Evolutionary conservation across 2,888 invertebrate species (phyloP).

Genomic region (Taenaris catops): DNA sequence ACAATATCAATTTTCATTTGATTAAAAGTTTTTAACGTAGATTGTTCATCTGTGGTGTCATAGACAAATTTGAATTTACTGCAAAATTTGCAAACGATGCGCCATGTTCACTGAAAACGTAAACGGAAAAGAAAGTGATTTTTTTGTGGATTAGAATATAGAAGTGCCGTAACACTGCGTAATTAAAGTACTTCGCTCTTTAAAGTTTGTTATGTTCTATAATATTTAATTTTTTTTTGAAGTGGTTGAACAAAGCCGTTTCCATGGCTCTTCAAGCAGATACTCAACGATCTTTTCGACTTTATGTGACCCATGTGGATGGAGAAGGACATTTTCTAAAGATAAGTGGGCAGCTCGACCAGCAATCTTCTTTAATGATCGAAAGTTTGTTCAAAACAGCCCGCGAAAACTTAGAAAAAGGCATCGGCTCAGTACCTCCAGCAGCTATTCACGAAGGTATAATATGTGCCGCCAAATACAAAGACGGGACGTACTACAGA

Average conservation of each 20-base stretch:
- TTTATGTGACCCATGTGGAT: conserved; percentile 84
- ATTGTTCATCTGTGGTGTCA: not conserved
- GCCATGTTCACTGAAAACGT: conserved; percentile 68
- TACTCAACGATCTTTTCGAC: conserved; percentile 51
- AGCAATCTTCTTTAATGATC: conserved; percentile 73
- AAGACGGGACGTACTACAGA: conserved; percentile 83
- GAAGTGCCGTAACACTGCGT: conserved; percentile 39
- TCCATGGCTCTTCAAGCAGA: conserved; percentile 57
- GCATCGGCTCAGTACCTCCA: conserved; percentile 64
- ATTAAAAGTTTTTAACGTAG: not conserved
- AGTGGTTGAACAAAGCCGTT: conserved; percentile 13
- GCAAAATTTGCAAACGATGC: conserved; percentile 24
- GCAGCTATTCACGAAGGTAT: conserved; percentile 72
- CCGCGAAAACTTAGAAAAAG: conserved; percentile 59
- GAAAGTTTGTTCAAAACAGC: conserved; percentile 70
- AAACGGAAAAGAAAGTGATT: conserved; percentile 63
- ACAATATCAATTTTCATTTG: not conserved
- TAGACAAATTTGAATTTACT: conserved; percentile 11
- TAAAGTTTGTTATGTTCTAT: conserved; percentile 42
- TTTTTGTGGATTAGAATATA: conserved; percentile 35
- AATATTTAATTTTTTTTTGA: conserved; percentile 22
- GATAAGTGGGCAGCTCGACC: conserved; percentile 85
- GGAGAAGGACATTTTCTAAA: conserved; percentile 84
- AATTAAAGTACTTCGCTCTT: conserved; percentile 28
- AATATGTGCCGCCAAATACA: conserved; percentile 83